Conservation (phyloP, 2,113 vertebrate genomes). For the Aptenodytes forsteri region DNA sequence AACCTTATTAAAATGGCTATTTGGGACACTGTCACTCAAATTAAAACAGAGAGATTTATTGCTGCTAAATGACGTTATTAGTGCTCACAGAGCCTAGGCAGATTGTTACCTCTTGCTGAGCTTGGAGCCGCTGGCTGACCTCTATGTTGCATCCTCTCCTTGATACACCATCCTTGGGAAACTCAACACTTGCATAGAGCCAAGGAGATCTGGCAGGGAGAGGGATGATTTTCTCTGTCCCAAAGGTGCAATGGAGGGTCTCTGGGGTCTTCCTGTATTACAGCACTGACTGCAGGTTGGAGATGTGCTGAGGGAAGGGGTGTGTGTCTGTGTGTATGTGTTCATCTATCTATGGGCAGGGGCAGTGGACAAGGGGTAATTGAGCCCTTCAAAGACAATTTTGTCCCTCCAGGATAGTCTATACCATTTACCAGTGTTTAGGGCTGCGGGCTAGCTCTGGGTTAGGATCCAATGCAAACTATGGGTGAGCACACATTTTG, state of each 20-base stretch:
- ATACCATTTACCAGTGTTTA: background rate
- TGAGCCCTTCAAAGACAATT: background rate
- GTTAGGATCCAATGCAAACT: background rate
- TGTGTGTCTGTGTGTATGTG: background rate
- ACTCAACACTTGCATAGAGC: background rate
- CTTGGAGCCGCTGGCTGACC: background rate
- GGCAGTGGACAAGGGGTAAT: background rate
- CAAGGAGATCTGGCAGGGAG: background rate
- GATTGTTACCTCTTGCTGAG: background rate
- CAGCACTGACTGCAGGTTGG: background rate
- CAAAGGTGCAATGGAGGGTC: background rate
- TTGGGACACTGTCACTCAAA: background rate
- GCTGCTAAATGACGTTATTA: background rate
- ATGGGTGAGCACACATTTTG: background rate
- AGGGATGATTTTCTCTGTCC: background rate
- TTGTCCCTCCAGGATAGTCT: background rate
- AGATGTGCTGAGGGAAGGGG: background rate
- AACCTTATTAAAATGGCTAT: slow-evolving; percentile 1
- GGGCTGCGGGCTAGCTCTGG: background rate
- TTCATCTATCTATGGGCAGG: accelerated
- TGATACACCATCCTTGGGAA: background rate
- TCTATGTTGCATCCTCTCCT: background rate
- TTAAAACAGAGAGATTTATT: background rate
- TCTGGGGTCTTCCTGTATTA: background rate
- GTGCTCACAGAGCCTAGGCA: background rate